Evolutionary conservation across 2,888 invertebrate genomes (phyloP).

Genomic region (Epistrophe eligans): DNA sequence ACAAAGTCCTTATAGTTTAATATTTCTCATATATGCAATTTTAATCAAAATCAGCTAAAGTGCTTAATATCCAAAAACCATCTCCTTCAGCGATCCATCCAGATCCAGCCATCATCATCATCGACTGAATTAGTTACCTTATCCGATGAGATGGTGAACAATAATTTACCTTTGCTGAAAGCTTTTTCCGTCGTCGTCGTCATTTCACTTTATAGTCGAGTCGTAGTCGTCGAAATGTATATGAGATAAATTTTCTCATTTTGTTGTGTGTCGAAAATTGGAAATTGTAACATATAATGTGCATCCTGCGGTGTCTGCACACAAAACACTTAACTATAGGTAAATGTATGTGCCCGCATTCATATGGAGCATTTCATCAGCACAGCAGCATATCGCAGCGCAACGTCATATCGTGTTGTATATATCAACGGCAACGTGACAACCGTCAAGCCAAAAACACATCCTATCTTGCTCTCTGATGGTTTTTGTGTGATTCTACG

Average conservation of each 20-base stretch:
- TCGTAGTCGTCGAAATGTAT: not conserved
- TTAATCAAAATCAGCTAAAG: conserved; percentile 30
- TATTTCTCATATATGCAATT: conserved; percentile 5
- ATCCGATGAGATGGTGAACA: conserved; percentile 27
- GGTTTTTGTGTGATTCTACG: conserved; percentile 5
- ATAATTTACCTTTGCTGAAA: not conserved
- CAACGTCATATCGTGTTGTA: conserved; percentile 23
- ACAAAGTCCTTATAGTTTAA: conserved; percentile 25
- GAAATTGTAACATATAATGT: conserved; percentile 60
- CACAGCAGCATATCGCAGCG: conserved; percentile 26
- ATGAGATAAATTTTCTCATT: conserved; percentile 25
- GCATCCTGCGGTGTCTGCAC: conserved; percentile 49
- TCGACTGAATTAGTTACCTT: conserved; percentile 14
- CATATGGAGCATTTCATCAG: conserved; percentile 61
- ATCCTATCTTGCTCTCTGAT: not conserved
- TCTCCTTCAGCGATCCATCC: not conserved
- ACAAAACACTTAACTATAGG: not conserved
- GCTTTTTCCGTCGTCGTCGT: not conserved
- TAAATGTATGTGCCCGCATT: not conserved
- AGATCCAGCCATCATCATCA: not conserved
- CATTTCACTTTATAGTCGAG: not conserved
- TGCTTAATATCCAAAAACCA: not conserved
- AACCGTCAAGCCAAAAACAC: conserved; percentile 23
- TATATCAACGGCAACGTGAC: conserved; percentile 23
- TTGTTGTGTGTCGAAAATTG: conserved; percentile 48